Conservation (phyloP, 2,888 invertebrate species). For the Agrotis segetum region DNA sequence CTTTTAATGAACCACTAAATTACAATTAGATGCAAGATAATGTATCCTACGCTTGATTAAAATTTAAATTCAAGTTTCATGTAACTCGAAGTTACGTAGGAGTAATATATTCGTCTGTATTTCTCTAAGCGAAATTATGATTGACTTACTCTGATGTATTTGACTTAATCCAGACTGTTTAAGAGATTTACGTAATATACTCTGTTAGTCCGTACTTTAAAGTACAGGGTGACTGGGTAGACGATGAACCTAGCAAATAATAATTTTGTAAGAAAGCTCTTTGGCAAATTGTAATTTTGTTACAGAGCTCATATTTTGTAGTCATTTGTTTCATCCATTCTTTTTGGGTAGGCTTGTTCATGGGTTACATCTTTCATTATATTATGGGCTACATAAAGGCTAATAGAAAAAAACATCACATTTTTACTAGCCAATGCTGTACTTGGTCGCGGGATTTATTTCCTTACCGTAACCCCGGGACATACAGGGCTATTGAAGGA, state of each 20-base stretch:
- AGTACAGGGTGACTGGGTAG: neutral
- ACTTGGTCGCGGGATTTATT: too few species aligned
- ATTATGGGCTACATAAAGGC: too few species aligned
- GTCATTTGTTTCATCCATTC: too few species aligned
- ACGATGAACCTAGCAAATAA: neutral
- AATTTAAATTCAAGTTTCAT: slow-evolving; percentile 44
- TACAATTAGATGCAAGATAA: slow-evolving; percentile 20
- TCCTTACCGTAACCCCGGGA: too few species aligned
- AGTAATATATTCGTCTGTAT: slow-evolving; percentile 26
- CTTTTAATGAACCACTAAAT: slow-evolving; percentile 8
- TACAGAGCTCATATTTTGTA: too few species aligned
- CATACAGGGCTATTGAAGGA: too few species aligned
- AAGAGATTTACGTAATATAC: slow-evolving; percentile 39
- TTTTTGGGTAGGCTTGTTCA: too few species aligned
- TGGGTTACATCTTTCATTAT: too few species aligned
- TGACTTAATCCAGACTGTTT: slow-evolving; percentile 41
- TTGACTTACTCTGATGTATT: slow-evolving; percentile 51
- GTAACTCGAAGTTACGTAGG: slow-evolving; percentile 32
- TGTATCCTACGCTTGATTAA: slow-evolving; percentile 18
- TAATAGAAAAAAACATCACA: too few species aligned
- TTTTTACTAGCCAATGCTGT: too few species aligned
- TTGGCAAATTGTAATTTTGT: too few species aligned
- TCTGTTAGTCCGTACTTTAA: slow-evolving; percentile 12
- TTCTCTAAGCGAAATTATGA: slow-evolving; percentile 46
- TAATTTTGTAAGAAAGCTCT: neutral